phyloP scores from a whole-genome alignment of 2,113 vertebrate genomes.

The Sapayoa aenigma region DNA sequence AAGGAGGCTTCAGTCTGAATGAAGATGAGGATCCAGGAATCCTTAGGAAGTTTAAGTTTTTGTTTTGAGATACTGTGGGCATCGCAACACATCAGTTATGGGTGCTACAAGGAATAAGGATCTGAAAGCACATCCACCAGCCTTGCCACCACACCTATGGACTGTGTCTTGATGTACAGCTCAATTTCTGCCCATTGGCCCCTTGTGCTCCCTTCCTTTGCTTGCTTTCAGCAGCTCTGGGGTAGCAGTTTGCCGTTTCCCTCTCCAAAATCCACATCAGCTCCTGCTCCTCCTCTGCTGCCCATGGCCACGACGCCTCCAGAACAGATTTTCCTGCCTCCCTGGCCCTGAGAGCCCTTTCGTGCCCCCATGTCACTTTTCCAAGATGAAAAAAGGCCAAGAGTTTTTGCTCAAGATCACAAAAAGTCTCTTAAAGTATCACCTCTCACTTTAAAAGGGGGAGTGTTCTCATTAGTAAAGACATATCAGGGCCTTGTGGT shows the following conservation, averaged over 20 bases:
- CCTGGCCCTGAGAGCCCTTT: background rate
- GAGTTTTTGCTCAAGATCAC: background rate
- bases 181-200: background rate
- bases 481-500: background rate
- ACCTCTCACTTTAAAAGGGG: background rate
- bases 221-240: background rate
- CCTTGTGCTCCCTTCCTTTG: background rate
- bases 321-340: background rate
- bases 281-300: background rate
- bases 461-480: background rate
- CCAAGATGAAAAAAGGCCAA: background rate
- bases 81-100: background rate
- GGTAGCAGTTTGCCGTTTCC: background rate
- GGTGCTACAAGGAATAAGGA: background rate
- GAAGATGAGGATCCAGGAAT: background rate
- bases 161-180: background rate
- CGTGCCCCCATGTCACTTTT: background rate
- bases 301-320: background rate
- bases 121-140: background rate
- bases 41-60: background rate
- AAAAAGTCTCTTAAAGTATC: conserved; percentile 8
- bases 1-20: background rate
- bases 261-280: background rate
- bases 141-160: background rate
- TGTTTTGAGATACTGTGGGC: background rate